phyloP scores from a whole-genome alignment of 2,888 invertebrate species.

The Erebia epiphron region DNA sequence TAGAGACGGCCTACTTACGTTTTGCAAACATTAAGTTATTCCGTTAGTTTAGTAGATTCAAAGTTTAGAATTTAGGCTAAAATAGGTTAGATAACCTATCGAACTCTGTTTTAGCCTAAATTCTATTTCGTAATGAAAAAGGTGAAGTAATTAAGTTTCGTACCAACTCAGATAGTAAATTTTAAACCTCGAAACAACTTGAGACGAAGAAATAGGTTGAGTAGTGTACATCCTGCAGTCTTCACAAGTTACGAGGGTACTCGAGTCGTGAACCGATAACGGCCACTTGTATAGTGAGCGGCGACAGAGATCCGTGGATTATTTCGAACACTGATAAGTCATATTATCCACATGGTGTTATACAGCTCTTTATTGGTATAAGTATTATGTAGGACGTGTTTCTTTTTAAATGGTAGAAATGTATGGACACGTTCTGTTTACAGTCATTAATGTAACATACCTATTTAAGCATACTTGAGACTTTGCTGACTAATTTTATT shows the following conservation, averaged over 20 bases:
- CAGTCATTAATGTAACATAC: too few relatives aligned
- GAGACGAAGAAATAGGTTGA: constrained; percentile 14
- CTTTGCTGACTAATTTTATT: too few relatives aligned
- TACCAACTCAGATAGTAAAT: not conserved
- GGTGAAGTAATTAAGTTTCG: too few relatives aligned
- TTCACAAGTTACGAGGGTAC: constrained; percentile 20
- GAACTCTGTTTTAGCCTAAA: too few relatives aligned
- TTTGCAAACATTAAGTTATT: constrained; percentile 7
- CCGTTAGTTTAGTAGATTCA: constrained; percentile 10
- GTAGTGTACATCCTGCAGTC: constrained; percentile 10
- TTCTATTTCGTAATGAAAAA: not conserved
- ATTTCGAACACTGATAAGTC: not conserved
- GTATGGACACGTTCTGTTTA: too few relatives aligned
- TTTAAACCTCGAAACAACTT: constrained; percentile 4
- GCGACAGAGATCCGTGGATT: constrained; percentile 4
- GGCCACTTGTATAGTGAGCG: constrained; percentile 14
- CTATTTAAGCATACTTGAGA: too few relatives aligned
- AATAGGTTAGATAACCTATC: too few relatives aligned
- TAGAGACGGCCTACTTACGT: constrained; percentile 27
- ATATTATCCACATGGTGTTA: not conserved
- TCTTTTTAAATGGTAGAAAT: too few relatives aligned
- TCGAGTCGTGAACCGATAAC: constrained; percentile 25
- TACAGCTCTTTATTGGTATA: not conserved
- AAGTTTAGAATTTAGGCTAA: not conserved
- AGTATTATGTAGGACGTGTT: not conserved